Percentiles rank a stretch among this genome's conserved stretches.
Conservation (phyloP, 2,888 invertebrate genomes). For the Geotrupes spiniger region DNA sequence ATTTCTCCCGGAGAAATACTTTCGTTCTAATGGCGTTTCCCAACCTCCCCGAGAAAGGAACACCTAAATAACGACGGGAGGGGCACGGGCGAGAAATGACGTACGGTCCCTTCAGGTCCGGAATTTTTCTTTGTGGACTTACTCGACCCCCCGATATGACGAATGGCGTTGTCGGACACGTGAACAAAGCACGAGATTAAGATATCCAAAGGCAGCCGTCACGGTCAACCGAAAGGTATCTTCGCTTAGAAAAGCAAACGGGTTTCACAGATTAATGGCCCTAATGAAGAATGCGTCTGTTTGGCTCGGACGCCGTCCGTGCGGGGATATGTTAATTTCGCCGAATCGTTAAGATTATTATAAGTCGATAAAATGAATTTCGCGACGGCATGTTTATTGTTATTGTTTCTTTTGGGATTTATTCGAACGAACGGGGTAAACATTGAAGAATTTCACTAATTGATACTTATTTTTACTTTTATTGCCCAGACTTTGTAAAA, state of each 20-base stretch:
- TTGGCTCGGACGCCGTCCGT: constrained; percentile 8
- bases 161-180: constrained; percentile 32
- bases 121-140: constrained; percentile 46
- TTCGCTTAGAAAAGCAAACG: constrained; percentile 26
- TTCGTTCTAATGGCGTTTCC: constrained; percentile 10
- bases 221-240: constrained; percentile 23
- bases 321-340: too few relatives aligned
- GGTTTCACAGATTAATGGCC: constrained; percentile 30
- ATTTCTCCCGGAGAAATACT: too few relatives aligned
- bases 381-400: too few relatives aligned
- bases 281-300: constrained; percentile 27
- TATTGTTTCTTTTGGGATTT: too few relatives aligned
- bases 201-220: constrained; percentile 28
- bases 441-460: too few relatives aligned
- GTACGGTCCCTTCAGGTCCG: constrained; percentile 53
- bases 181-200: constrained; percentile 30
- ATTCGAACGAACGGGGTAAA: too few relatives aligned
- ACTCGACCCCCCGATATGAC: constrained; percentile 35
- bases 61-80: constrained; percentile 26
- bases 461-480: too few relatives aligned
- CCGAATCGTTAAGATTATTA: too few relatives aligned
- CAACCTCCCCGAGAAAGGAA: constrained; percentile 18
- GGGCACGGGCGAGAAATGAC: constrained; percentile 25
- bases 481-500: too few relatives aligned
- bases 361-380: too few relatives aligned